Percentiles rank a stretch among this genome's conserved stretches.
Conservation (phyloP, 2,888 invertebrate species). For the Mayetiola destructor region DNA sequence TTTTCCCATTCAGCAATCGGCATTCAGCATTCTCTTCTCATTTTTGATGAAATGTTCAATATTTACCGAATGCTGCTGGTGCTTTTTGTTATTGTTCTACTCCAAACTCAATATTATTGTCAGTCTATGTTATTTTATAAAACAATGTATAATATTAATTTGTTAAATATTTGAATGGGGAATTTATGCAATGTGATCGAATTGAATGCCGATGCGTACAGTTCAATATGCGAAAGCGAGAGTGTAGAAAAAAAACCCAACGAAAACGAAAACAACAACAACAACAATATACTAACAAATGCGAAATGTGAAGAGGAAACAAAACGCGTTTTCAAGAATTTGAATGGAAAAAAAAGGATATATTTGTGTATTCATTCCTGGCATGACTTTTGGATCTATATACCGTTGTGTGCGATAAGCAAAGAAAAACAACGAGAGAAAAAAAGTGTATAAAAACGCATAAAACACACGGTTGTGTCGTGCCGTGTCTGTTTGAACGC, state of each 20-base stretch:
- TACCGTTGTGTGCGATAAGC: too few relatives aligned
- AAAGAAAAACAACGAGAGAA: too few relatives aligned
- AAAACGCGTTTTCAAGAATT: too few relatives aligned
- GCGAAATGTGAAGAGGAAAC: too few relatives aligned
- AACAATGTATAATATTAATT: constrained; percentile 12
- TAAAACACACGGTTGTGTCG: too few relatives aligned
- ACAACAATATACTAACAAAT: not conserved
- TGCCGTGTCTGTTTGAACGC: too few relatives aligned
- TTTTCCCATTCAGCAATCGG: constrained; percentile 10
- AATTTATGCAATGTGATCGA: constrained; percentile 11
- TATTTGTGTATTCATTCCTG: not conserved
- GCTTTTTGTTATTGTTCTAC: constrained; percentile 8
- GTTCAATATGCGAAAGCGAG: not conserved
- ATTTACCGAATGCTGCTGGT: constrained; percentile 10
- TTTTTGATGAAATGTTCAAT: too few relatives aligned
- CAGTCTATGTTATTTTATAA: constrained; percentile 11
- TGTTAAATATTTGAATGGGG: constrained; percentile 11
- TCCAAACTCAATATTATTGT: not conserved
- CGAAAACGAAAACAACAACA: not conserved
- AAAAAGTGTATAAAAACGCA: too few relatives aligned
- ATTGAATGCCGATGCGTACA: not conserved
- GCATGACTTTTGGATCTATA: constrained; percentile 2
- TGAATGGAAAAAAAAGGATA: too few relatives aligned
- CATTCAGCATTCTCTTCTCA: too few relatives aligned
- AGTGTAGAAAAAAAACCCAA: not conserved